Evolutionary conservation across 2,888 invertebrate genomes (phyloP), one percentile per base, ranked within the genome.

Genomic region (Xestia xanthographa): DNA sequence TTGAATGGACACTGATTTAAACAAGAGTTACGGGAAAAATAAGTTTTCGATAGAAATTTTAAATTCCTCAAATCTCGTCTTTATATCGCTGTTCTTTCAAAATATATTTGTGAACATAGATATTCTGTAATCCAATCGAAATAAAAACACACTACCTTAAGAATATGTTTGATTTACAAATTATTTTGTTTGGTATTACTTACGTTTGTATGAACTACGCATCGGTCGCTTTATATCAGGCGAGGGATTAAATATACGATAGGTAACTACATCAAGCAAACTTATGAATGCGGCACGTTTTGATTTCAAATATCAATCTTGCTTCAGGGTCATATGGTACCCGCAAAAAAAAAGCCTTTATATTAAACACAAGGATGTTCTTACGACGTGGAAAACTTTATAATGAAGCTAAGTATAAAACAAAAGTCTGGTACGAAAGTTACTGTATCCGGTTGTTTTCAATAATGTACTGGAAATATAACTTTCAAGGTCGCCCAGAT

Each of bases 401-500:
- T 34, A 22, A 1, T 22, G 45, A 48, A 34, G 8, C n/a, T 48
- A 45, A n/a, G n/a, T n/a, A n/a, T 58, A 43, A 26, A 50, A 34
- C n/a, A 53, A 43, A 38, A 76, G 38, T n/a, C 8, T 26, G 29
- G 38, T 58, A 56, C 14, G 67, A 68, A 58, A 82, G 77, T 38
- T 66, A 67, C 45, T 14, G 17, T 29, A 38, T 48, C 41, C 41
- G 53, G 53, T 73, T 62, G n/a, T 56, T 56, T 76, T 72, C 63
- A 72, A 80, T 48, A n/a, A 48, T 65, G 26, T 43, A 65, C 41
- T 43, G n/a, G 41, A 65, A 71, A 22, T 34, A 65, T 65, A 73
- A 80, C 34, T 77, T 73, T 50, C 56, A 77, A 77, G 85, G 87
- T 66, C 65, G 38, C 8, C 75, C 60, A 79, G 79, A 77, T 82